Percentiles rank a stretch among this genome's conserved stretches.
These are phyloP conservation scores for Pluvialis apricaria DNA, from an alignment of 2,113 vertebrate species.

Conservation along the genomic window DNA sequence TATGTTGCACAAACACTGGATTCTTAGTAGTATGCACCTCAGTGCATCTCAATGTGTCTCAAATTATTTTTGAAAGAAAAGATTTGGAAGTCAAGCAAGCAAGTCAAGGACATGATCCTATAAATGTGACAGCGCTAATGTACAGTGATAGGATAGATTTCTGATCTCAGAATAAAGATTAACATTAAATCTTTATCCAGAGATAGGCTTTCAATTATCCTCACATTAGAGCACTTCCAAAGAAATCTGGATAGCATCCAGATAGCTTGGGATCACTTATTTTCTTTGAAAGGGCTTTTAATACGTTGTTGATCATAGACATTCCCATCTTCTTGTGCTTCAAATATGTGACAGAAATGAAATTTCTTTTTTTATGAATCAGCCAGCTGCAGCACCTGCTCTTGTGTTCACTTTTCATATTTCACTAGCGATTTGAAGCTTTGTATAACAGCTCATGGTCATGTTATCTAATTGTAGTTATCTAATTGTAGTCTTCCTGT, in stretches of 20 bases:
- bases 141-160: not conserved
- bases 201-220: conserved; percentile 8
- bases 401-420: not conserved
- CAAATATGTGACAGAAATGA: conserved; percentile 15
- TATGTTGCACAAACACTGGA: not conserved
- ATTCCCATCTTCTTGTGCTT: not conserved
- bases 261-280: conserved; percentile 6
- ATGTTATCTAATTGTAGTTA: not conserved
- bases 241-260: conserved; percentile 26
- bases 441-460: not conserved
- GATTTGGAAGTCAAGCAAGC: not conserved
- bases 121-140: not conserved
- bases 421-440: not conserved
- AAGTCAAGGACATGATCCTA: not conserved
- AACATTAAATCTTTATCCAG: not conserved
- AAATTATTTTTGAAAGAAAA: not conserved
- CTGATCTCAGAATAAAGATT: conserved; percentile 20
- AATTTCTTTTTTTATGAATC: not conserved
- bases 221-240: not conserved
- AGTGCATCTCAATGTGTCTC: not conserved
- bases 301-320: not conserved
- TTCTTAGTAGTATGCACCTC: not conserved
- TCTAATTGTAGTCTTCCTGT: not conserved
- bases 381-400: conserved; percentile 16
- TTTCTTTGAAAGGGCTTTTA: conserved; percentile 28